Conservation (phyloP, 1,140 invertebrate species). For the Anastrepha ludens region DNA sequence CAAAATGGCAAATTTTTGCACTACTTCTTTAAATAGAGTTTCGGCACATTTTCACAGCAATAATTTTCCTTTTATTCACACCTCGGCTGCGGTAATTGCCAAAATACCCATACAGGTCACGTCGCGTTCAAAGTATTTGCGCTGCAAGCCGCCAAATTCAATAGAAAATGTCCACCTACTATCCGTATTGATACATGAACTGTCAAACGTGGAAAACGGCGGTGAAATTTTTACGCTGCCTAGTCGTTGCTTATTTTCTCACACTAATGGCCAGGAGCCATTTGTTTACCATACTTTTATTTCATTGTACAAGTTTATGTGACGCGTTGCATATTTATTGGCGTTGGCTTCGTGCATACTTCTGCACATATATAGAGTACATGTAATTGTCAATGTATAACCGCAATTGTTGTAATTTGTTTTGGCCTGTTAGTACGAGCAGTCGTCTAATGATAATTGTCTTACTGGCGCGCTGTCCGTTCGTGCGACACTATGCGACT, state of each 20-base stretch:
- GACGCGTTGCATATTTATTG: background rate
- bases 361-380: background rate
- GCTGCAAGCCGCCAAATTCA: slow-evolving; percentile 3
- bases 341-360: background rate
- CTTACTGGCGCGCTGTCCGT: slow-evolving; percentile 45
- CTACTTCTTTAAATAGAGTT: background rate
- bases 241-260: background rate
- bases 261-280: background rate
- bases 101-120: background rate
- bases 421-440: background rate
- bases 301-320: no score
- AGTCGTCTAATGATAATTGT: slow-evolving; percentile 4
- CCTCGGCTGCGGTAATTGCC: background rate
- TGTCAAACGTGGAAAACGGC: no score
- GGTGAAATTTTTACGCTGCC: background rate
- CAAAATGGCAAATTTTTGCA: background rate
- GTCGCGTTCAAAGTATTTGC: no score
- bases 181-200: background rate
- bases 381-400: background rate
- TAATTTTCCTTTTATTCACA: background rate
- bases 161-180: slow-evolving; percentile 29
- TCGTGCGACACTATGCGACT: slow-evolving; percentile 42
- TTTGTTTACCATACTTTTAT: background rate
- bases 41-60: background rate
- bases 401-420: slow-evolving; percentile 1